These are phyloP conservation scores for Ooceraea biroi DNA, from an alignment of 1,140 invertebrate species.

Conservation along the genomic window DNA sequence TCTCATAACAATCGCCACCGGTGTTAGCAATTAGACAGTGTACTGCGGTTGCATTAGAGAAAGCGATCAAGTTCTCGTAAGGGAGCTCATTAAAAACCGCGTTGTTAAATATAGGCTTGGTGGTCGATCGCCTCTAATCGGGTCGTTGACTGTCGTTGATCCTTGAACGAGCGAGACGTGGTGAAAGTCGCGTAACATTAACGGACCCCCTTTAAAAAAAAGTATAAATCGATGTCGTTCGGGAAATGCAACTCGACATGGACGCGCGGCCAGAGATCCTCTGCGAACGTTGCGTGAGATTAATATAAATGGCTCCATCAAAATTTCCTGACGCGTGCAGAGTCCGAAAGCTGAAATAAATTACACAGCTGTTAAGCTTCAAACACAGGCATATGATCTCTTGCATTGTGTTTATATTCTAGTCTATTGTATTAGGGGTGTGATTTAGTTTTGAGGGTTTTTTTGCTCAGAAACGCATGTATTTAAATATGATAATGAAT, in stretches of 20 bases:
- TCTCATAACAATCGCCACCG: background rate
- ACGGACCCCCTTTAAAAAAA: background rate
- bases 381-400: too few species aligned
- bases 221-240: background rate
- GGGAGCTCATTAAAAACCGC: background rate
- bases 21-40: background rate
- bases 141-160: slow-evolving; percentile 47
- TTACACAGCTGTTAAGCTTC: background rate
- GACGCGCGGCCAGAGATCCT: too few species aligned
- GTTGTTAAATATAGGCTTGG: background rate
- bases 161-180: background rate
- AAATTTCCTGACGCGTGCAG: background rate
- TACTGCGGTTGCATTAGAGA: background rate
- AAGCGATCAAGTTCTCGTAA: slow-evolving; percentile 8
- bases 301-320: background rate
- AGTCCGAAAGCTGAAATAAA: background rate
- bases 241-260: background rate
- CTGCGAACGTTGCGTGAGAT: background rate
- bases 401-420: too few species aligned
- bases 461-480: too few species aligned
- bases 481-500: too few species aligned
- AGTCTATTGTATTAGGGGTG: too few species aligned
- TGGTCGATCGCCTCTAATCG: slow-evolving; percentile 38
- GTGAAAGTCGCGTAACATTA: slow-evolving; percentile 47
- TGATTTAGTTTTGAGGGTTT: too few species aligned